These are phyloP conservation scores for Phalangium opilio DNA, from an alignment of 2,888 invertebrate species.

Conservation along the genomic window DNA sequence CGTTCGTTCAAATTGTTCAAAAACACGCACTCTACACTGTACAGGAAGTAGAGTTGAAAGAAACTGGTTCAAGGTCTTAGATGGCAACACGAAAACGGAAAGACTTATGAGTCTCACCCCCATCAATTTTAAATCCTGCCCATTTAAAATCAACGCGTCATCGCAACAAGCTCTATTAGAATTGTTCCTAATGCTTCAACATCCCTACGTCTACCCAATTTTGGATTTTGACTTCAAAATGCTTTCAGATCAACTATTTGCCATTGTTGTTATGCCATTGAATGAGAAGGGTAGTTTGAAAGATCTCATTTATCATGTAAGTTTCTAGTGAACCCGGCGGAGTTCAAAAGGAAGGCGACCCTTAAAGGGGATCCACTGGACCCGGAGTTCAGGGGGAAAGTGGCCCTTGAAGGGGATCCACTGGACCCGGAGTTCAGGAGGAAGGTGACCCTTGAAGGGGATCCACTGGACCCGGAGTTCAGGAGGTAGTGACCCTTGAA, in stretches of 20 bases:
- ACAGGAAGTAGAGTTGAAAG: slow-evolving; percentile 63
- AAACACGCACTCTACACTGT: slow-evolving; percentile 4
- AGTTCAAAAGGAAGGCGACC: too few species aligned
- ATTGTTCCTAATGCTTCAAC: slow-evolving; percentile 61
- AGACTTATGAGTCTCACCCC: slow-evolving; percentile 53
- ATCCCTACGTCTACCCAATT: slow-evolving; percentile 82
- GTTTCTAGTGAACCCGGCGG: too few species aligned
- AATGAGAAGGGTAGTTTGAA: slow-evolving; percentile 71
- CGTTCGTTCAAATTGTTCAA: too few species aligned
- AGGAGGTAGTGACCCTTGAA: too few species aligned
- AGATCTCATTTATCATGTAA: slow-evolving; percentile 73
- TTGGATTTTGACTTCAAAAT: slow-evolving; percentile 60
- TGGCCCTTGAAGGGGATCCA: too few species aligned
- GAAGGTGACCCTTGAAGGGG: too few species aligned
- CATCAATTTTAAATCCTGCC: slow-evolving; percentile 34
- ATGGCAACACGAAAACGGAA: slow-evolving; percentile 60
- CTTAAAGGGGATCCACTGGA: too few species aligned
- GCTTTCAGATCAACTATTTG: slow-evolving; percentile 37
- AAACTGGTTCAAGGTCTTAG: slow-evolving; percentile 79
- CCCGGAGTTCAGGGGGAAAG: too few species aligned
- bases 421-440: too few species aligned
- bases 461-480: too few species aligned
- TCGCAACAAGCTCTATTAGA: slow-evolving; percentile 55
- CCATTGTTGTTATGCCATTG: slow-evolving; percentile 61
- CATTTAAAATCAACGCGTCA: slow-evolving; percentile 48